Base-by-base conservation (phyloP, 2,888 invertebrate genomes). In the Dascillus cervinus region DNA sequence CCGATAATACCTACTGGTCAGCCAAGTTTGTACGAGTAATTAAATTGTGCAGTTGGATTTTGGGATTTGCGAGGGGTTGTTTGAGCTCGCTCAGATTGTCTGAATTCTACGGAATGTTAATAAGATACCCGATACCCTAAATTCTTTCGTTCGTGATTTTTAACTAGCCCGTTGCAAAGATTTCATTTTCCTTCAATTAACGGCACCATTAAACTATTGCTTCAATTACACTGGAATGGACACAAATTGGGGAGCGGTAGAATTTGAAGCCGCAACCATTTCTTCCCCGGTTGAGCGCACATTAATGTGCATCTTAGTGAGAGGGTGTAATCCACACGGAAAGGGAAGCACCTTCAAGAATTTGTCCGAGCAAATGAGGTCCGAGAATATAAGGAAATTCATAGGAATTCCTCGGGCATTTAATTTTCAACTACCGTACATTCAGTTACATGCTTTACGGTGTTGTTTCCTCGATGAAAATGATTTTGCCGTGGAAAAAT, bases 1-100 rank as follows among this genome's bases (percentile, higher is more conserved):
- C 56, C 54, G 51, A 58, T 61, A 63, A 61, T 62, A 61, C 60
- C 62, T 60, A 56, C 57, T 59, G 63, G 63, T 61, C 62, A 62
- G 49, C 50, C 47, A 39, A 52, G 54, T 52, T 52, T 50, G 47
- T 56, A 47, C 53, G 53, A 53, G 61, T 63, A 62, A 62, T 62
- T 62, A 62, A 62, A 62, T 63, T 60, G 61, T 59, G 59, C 60
- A 57, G 51, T 60, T 49, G 52, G 49, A 57, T 53, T 54, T 49
- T 39, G 47, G 52, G 53, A 53, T 52, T 53, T 53, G 46, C 41
- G 39, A 38, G 49, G n/a, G 47, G 49, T 44, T 58, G 56, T 58
- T 58, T 56, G 56, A 53, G 56, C 52, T 51, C 48, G 48, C n/a
- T n/a, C n/a, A n/a, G n/a, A n/a, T n/a, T n/a, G n/a, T n/a, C n/a